Base-by-base conservation (phyloP, 2,888 invertebrate species). In the Linnaemya vulpina region DNA sequence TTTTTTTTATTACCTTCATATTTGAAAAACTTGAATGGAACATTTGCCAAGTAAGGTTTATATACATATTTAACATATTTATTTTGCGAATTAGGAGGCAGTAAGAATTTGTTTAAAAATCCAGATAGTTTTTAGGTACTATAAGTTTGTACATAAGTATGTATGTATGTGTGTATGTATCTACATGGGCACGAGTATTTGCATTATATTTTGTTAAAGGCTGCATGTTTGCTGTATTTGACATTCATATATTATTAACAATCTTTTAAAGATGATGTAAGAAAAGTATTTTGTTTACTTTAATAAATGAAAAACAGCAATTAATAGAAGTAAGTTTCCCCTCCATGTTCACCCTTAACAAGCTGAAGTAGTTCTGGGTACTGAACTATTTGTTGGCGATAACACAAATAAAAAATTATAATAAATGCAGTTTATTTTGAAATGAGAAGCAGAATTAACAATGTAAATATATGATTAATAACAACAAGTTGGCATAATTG, bases 401-500 rank as follows among this genome's bases (percentile, higher is more conserved):
- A 22, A 43, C 13, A 63, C 15, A 5, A 2, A 11, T 25, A 3
- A n/a, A 46, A 46, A 46, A 46, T 13, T 13, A 11, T 8, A 55
- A 15, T 11, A 30, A 22, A 25, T 1, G 8, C 15, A 55, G 25
- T 58, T 35, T 40, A 22, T 63, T 40, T 63, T 17, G 10, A 35
- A 63, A 63, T 13, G 15, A 63, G 43, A 22, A 43, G 0, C 0
- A 15, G 22, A 43, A 20, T 22, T 60, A 20, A 38, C 60, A 60
- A 22, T 20, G 17, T 38, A 38, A 62, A 38, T 9, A 13, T 38
- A n/a, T 58, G 8, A 35, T 17, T 43, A 35, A 4, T 35, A 22
- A n/a, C 25, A 63, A 63, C 63, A 63, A 43, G 22, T 63, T 63
- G 43, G 13, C 22, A 43, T 5, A 63, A 25, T 43, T 43, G 15